These are phyloP conservation scores for Cinclus cinclus DNA, from an alignment of 2,113 vertebrate genomes.

Conservation along the genomic window DNA sequence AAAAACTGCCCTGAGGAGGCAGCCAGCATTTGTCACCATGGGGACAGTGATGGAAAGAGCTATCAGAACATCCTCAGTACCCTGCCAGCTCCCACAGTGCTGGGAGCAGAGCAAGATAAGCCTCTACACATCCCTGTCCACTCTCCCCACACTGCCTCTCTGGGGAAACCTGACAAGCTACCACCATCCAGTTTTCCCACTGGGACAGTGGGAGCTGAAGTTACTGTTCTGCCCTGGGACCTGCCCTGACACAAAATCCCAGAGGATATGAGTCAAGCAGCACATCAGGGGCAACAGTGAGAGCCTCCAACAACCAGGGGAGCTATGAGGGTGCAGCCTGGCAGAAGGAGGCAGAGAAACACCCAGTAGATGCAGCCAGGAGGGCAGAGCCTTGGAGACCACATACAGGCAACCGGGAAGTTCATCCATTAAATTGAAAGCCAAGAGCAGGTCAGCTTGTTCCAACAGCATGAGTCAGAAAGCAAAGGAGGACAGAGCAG, in stretches of 20 bases:
- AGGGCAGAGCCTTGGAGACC: not conserved
- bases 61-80: too few species aligned
- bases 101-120: not conserved
- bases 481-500: not conserved
- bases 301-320: not conserved
- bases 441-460: not conserved
- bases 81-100: not conserved
- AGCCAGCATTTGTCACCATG: not conserved
- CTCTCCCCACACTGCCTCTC: too few species aligned
- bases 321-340: not conserved
- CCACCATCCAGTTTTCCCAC: not conserved
- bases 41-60: not conserved
- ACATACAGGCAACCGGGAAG: rapidly evolving
- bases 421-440: not conserved
- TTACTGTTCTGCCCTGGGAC: not conserved
- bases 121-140: not conserved
- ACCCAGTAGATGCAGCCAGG: not conserved
- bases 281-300: not conserved
- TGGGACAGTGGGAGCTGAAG: not conserved
- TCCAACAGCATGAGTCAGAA: not conserved
- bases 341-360: not conserved
- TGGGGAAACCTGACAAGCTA: not conserved
- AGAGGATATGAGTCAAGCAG: not conserved
- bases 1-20: not conserved
- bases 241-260: not conserved